Conservation (phyloP, 2,113 vertebrate species). For the Serilophus lunatus region DNA sequence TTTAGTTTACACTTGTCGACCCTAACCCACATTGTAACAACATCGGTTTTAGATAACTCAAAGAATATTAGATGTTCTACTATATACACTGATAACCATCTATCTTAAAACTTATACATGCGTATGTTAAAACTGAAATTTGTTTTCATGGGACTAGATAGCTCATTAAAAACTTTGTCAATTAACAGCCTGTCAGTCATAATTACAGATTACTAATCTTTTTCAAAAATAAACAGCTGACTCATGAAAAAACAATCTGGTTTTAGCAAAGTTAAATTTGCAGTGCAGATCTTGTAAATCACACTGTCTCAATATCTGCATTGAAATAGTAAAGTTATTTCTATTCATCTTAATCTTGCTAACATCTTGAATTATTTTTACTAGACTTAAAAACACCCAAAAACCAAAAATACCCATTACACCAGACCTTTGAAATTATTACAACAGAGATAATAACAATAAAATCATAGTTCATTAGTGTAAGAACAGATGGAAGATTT, state of each 20-base stretch:
- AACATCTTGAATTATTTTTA: background rate
- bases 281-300: background rate
- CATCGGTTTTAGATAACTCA: background rate
- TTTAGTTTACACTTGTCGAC: background rate
- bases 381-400: background rate
- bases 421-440: constrained; percentile 8
- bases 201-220: background rate
- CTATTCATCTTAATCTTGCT: background rate
- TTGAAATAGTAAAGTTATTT: background rate
- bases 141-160: background rate
- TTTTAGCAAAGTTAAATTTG: background rate
- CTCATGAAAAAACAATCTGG: background rate
- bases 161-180: background rate
- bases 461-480: background rate
- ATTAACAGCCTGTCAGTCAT: background rate
- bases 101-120: background rate
- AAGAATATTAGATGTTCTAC: background rate
- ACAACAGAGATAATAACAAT: background rate
- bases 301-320: background rate
- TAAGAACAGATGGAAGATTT: constrained; percentile 1
- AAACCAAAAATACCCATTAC: too few species aligned
- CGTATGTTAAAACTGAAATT: too few species aligned
- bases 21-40: background rate
- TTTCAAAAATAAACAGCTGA: background rate
- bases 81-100: background rate